Evolutionary conservation across 2,888 invertebrate species (phyloP).

Genomic region (Drosophila colorata): DNA sequence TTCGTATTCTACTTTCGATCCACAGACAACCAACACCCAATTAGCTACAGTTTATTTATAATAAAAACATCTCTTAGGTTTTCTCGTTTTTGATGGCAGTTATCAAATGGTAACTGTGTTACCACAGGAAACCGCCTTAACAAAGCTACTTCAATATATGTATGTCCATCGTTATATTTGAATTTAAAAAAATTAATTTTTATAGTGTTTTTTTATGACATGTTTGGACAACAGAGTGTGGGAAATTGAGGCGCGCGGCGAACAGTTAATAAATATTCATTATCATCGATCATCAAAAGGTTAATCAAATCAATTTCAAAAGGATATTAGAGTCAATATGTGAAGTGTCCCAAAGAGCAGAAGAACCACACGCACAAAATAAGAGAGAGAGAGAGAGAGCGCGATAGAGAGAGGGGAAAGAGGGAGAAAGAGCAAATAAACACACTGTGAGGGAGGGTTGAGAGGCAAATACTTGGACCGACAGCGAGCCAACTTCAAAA

Average conservation of each 20-base stretch:
- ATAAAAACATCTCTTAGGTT: constrained; percentile 54
- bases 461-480: constrained; percentile 44
- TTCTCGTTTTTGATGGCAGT: constrained; percentile 64
- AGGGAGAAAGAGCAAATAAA: background rate
- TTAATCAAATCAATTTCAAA: constrained; percentile 72
- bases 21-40: constrained; percentile 67
- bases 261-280: constrained; percentile 77
- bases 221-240: constrained; percentile 68
- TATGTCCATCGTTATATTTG: constrained; percentile 48
- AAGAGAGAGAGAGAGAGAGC: background rate
- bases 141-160: constrained; percentile 45
- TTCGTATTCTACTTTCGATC: constrained; percentile 52
- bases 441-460: constrained; percentile 28
- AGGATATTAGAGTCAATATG: constrained; percentile 71
- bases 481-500: constrained; percentile 65
- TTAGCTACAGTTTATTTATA: constrained; percentile 68
- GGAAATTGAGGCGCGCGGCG: constrained; percentile 61
- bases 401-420: background rate
- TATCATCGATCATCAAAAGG: constrained; percentile 71
- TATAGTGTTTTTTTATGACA: constrained; percentile 49
- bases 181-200: constrained; percentile 51
- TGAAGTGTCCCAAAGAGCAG: constrained; percentile 49
- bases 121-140: constrained; percentile 45
- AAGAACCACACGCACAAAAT: constrained; percentile 10
- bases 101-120: constrained; percentile 72